Percentiles rank a stretch among this genome's conserved stretches.
Evolutionary conservation across 2,797 vertebrate species (phyloP).

Genomic region (Syndactyla subalaris): DNA sequence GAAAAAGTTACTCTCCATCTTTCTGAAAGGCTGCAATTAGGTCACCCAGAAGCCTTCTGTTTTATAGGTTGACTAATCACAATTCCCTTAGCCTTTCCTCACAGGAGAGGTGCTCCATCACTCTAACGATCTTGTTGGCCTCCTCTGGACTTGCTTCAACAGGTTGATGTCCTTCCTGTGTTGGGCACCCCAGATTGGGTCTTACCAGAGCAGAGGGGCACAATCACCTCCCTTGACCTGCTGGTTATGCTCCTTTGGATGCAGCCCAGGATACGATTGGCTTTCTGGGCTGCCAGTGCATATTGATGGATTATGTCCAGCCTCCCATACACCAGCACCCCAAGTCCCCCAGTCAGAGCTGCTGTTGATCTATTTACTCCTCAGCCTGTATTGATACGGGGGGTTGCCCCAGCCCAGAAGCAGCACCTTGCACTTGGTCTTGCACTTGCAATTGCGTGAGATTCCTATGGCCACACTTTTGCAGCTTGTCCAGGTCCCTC

Average conservation of each 20-base stretch:
- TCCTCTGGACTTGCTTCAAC: neutral
- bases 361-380: neutral
- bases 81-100: neutral
- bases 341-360: neutral
- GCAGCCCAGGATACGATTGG: neutral
- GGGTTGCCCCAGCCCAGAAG: too few relatives aligned
- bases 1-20: neutral
- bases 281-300: neutral
- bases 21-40: neutral
- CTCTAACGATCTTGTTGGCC: neutral
- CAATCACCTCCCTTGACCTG: neutral
- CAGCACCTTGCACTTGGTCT: neutral
- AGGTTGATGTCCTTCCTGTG: neutral
- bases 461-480: neutral
- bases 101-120: neutral
- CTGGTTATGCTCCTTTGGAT: accelerated
- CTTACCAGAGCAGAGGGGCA: neutral
- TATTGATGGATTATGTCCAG: neutral
- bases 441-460: neutral
- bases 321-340: neutral
- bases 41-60: neutral
- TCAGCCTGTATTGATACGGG: neutral
- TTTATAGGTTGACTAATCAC: neutral
- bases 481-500: neutral
- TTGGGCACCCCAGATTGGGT: neutral